Evolutionary conservation across 2,797 vertebrate species (phyloP), one percentile per base, ranked within the genome.

Genomic region (Oreonectes daqikongensis): DNA sequence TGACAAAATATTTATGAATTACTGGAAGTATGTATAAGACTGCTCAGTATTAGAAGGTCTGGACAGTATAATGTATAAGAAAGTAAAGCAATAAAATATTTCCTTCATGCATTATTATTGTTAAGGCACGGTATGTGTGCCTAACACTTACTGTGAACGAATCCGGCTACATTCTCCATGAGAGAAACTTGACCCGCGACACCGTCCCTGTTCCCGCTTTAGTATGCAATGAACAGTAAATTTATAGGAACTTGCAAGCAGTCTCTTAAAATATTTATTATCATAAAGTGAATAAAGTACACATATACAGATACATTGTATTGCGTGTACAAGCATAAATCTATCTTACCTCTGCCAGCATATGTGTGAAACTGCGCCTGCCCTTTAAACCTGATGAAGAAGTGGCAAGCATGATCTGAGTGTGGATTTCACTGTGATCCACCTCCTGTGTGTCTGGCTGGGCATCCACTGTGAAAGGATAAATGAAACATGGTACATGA

Each of bases 121-220:
- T 18, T 48, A 5, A 22, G 8, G 4, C 18, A 42, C 11, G 7
- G 4, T 6, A 1, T 28, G 68, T 26, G 22, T 48, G n/a, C 52
- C 5, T 59, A 0, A 50, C 26, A 92, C 95, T 94, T 85, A 97
- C 96, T 96, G 94, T 75, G 95, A 94, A 80, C 94, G 93, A 81
- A 97, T 90, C 74, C 89, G 94, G 78, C 93, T 95, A 82, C 89
- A 95, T 84, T 97, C 95, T 73, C 96, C 95, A n/a, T 95, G 93
- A 69, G 96, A 96, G 89, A 98, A 98, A 83, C 95, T 94, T 82
- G 94, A 93, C 76, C 89, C 93, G 79, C 90, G 89, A 85, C 95
- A 96, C 71, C 94, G 89, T 80, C 95, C 95, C 82, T 93, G 91
- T 83, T 95, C 95, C 81, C 96, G 94, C 96, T 98, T 85, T 9